Base-by-base conservation (phyloP, 2,797 vertebrate genomes). In the Brotula barbata region DNA sequence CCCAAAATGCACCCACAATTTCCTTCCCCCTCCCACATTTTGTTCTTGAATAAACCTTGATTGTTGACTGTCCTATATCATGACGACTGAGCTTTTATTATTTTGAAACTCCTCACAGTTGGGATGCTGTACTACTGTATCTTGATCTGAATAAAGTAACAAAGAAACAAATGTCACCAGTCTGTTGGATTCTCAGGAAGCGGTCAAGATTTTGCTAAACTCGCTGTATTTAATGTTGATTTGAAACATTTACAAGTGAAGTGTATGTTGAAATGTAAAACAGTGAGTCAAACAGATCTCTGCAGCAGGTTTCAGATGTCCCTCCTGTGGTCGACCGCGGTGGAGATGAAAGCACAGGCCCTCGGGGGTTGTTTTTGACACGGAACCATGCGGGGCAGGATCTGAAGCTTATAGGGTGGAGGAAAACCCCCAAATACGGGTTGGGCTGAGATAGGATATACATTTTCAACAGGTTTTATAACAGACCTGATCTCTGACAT, bases 111-210 rank as follows among this genome's bases (percentile, higher is more conserved):
- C 72, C 77, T 51, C 63, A 73, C 64, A 75, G 47, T 83, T 82
- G 73, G 71, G 79, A 83, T 73, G 75, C 83, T 91, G 83, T 89
- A 86, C 89, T 89, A 88, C 87, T 90, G 86, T 89, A 81, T 78
- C 79, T 87, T 83, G 65, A 89, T 80, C 82, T 83, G 79, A 92
- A 91, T 93, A 92, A 91, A 93, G 81, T 90, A 85, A 89, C 79
- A 83, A 77, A 71, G 43, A 40, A 78, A 34, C 17, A 3, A 12
- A 7, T 56, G 17, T 17, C n/a, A n/a, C n/a, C n/a, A 16, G 50
- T 36, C 21, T 56, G 59, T 12, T 63, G n/a, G n/a, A n/a, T n/a
- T n/a, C n/a, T n/a, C n/a, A n/a, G n/a, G n/a, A n/a, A n/a, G n/a
- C n/a, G n/a, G n/a, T n/a, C n/a, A n/a, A n/a, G n/a, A n/a, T n/a